These are phyloP conservation scores for Euplexia lucipara DNA, from an alignment of 2,888 invertebrate genomes.

Conservation along the genomic window DNA sequence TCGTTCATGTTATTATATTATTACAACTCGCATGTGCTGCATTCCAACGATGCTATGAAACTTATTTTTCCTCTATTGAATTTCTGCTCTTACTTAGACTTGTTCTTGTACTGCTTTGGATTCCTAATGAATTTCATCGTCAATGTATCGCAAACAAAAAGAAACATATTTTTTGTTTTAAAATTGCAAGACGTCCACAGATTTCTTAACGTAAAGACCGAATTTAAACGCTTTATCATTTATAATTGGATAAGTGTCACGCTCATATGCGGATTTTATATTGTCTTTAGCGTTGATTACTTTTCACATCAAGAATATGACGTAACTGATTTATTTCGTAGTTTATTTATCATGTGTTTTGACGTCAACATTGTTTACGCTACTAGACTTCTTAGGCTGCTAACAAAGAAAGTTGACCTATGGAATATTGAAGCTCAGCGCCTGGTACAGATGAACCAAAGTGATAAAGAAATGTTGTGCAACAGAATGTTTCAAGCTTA, in stretches of 20 bases:
- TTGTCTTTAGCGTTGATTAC: too few relatives aligned
- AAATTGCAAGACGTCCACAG: constrained; percentile 18
- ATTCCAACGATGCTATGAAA: neutral
- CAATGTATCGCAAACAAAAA: neutral
- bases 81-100: neutral
- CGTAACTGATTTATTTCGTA: neutral
- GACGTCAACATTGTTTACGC: constrained; percentile 5
- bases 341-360: neutral
- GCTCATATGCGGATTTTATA: neutral
- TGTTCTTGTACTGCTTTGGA: neutral
- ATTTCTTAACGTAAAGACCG: neutral
- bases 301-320: neutral
- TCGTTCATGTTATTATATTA: neutral
- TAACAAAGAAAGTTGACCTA: constrained; percentile 14
- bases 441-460: neutral
- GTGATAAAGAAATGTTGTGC: neutral
- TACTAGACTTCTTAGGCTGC: constrained; percentile 11
- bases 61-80: neutral
- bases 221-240: neutral
- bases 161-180: neutral
- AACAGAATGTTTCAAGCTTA: constrained; percentile 25
- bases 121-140: neutral
- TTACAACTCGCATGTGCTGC: neutral
- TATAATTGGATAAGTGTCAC: constrained; percentile 11
- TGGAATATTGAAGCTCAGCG: constrained; percentile 22